Evolutionary conservation across 2,888 invertebrate genomes (phyloP), one percentile per base, ranked within the genome.

Genomic region (Tenthredo scrophulariae): DNA sequence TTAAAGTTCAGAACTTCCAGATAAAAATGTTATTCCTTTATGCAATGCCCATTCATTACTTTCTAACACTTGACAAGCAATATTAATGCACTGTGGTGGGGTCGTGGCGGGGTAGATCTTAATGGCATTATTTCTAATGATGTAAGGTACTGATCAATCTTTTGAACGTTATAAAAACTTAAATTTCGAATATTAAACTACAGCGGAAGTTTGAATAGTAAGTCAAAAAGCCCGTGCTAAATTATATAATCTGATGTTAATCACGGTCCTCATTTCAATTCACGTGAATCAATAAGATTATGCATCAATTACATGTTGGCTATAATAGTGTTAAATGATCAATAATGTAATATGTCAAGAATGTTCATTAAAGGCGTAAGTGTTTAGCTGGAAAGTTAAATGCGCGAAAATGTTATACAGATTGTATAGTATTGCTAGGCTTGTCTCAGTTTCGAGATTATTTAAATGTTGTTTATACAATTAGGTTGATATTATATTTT

Each of bases 381-480:
- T 67, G 9, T 33, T 46, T 43, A 83, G 46, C 26, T 46, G 46
- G 5, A 65, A 29, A 43, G 33, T 80, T 80, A 6, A 62, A 33
- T 9, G 40, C n/a, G 13, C 62, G 3, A 80, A 37, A 58, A 80
- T 22, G 29, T 80, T 62, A 62, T 29, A 40, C 37, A 62, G n/a
- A 40, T 80, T 80, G 58, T 80, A 80, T 80, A 80, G 80, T 80
- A 80, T 62, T 37, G 80, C 58, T 80, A 62, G 80, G 80, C 62
- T 80, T 40, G 26, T 62, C 80, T 80, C 62, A 62, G 62, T 80
- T 37, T 80, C 29, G 62, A 80, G 62, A 80, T 80, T 80, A 80
- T 62, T 80, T 62, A 37, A 80, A 40, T 80, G 26, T 62, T 80
- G 80, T 62, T 62, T 26, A 62, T 40, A 80, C 37, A 26, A 18